Conservation (phyloP, 2,113 vertebrate genomes). For the Austrofundulus limnaeus region DNA sequence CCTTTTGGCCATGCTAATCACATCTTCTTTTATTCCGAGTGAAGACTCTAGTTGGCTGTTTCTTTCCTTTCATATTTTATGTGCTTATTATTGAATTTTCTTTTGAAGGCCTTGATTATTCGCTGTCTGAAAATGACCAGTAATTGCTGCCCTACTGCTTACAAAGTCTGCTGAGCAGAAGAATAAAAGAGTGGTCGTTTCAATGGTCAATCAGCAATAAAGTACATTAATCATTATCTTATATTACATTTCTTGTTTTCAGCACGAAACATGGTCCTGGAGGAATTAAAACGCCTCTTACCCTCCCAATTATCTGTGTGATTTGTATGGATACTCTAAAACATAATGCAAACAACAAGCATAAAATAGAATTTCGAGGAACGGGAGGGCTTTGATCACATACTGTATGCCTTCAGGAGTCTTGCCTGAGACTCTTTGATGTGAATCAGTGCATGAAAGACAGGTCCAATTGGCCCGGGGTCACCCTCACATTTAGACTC, state of each 20-base stretch:
- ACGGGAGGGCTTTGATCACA: slow-evolving; percentile 72
- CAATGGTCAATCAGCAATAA: slow-evolving; percentile 77
- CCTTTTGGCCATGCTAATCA: slow-evolving; percentile 77
- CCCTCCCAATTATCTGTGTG: slow-evolving; percentile 54
- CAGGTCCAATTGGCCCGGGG: slow-evolving; percentile 75
- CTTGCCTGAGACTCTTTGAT: slow-evolving; percentile 76
- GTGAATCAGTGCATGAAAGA: slow-evolving; percentile 80
- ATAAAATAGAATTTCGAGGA: slow-evolving; percentile 70
- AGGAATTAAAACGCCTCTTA: slow-evolving; percentile 68
- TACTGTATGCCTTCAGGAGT: slow-evolving; percentile 76
- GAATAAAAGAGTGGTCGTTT: slow-evolving; percentile 62
- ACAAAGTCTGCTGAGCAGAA: slow-evolving; percentile 67
- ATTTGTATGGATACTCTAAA: slow-evolving; percentile 58
- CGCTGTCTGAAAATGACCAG: slow-evolving; percentile 76
- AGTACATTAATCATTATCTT: slow-evolving; percentile 74
- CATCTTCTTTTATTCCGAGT: slow-evolving; percentile 74
- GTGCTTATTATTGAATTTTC: slow-evolving; percentile 79
- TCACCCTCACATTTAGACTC: slow-evolving; percentile 72
- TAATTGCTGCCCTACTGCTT: slow-evolving; percentile 79
- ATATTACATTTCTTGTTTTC: slow-evolving; percentile 63
- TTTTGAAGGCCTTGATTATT: slow-evolving; percentile 77
- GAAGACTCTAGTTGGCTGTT: slow-evolving; percentile 73
- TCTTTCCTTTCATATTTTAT: slow-evolving; percentile 76
- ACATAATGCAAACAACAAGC: slow-evolving; percentile 72
- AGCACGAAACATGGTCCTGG: slow-evolving; percentile 49